A percentile compares a stretch with the other conserved stretches of the same genome.
Conservation (phyloP, 2,113 vertebrate genomes). For the Piaya cayana region DNA sequence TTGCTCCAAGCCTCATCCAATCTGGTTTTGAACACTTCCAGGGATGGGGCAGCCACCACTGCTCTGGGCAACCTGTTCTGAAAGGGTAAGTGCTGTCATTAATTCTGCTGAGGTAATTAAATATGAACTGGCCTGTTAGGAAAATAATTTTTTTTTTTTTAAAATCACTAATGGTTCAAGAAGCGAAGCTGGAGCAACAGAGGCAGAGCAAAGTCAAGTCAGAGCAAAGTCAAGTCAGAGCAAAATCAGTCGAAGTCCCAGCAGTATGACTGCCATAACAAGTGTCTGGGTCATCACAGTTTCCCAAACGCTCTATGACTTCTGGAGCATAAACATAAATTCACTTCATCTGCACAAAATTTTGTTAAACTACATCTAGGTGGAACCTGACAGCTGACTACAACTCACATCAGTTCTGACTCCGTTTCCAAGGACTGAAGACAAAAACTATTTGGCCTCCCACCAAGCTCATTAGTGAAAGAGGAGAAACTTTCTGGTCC, state of each 20-base stretch:
- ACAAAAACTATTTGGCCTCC: background rate
- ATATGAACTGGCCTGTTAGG: background rate
- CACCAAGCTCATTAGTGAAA: background rate
- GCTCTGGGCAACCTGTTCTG: background rate
- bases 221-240: too few relatives aligned
- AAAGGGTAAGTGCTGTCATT: background rate
- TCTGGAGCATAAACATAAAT: background rate
- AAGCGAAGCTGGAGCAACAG: background rate
- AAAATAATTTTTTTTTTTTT: background rate
- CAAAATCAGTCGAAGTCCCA: background rate
- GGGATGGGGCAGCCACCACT: too few relatives aligned
- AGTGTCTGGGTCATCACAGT: background rate
- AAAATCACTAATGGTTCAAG: background rate
- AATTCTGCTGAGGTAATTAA: background rate
- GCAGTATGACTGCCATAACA: background rate
- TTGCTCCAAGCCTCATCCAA: too few relatives aligned
- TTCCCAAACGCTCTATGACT: background rate
- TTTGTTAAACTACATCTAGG: background rate
- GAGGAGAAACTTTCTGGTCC: background rate
- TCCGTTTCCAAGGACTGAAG: background rate
- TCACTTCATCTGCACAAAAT: background rate
- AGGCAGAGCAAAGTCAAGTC: too few relatives aligned
- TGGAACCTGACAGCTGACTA: background rate
- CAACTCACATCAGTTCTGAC: background rate
- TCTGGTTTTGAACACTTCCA: too few relatives aligned